Conservation (phyloP, 2,888 invertebrate species). For the Brachynemurus nebulosus region DNA sequence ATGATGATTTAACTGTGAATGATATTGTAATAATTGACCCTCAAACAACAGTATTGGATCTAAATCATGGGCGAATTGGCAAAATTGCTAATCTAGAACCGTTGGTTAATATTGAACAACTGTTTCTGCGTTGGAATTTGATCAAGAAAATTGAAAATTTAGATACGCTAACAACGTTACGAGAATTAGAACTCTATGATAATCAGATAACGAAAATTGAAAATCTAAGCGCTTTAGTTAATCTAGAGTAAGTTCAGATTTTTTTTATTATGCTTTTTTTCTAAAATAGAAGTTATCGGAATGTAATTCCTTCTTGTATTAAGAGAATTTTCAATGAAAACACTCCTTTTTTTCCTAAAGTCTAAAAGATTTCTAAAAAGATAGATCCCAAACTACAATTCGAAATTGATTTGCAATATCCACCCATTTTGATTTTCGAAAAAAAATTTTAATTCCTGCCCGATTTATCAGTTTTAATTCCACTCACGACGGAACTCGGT, state of each 20-base stretch:
- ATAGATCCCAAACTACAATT: too few relatives aligned
- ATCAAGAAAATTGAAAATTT: constrained; percentile 91
- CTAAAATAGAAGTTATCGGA: too few relatives aligned
- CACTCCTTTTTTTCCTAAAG: too few relatives aligned
- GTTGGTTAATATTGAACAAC: constrained; percentile 55
- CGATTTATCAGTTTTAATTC: too few relatives aligned
- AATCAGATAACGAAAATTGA: constrained; percentile 91
- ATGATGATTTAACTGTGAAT: constrained; percentile 30
- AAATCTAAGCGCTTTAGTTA: constrained; percentile 72
- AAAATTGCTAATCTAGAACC: constrained; percentile 75
- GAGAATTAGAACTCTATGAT: constrained; percentile 89
- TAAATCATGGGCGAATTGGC: constrained; percentile 78
- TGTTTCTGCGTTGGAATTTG: constrained; percentile 88
- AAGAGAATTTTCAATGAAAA: too few relatives aligned
- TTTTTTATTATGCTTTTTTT: too few relatives aligned
- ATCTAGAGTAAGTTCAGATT: constrained; percentile 61
- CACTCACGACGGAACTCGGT: too few relatives aligned
- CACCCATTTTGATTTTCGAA: too few relatives aligned
- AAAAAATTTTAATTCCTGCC: too few relatives aligned
- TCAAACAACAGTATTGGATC: constrained; percentile 58
- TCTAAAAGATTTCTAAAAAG: too few relatives aligned
- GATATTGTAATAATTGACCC: constrained; percentile 53
- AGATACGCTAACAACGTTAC: constrained; percentile 55
- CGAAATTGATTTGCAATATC: too few relatives aligned
- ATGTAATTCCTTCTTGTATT: too few relatives aligned